These are phyloP conservation scores for Andrena flavipes DNA, from an alignment of 2,888 invertebrate species.

Conservation along the genomic window DNA sequence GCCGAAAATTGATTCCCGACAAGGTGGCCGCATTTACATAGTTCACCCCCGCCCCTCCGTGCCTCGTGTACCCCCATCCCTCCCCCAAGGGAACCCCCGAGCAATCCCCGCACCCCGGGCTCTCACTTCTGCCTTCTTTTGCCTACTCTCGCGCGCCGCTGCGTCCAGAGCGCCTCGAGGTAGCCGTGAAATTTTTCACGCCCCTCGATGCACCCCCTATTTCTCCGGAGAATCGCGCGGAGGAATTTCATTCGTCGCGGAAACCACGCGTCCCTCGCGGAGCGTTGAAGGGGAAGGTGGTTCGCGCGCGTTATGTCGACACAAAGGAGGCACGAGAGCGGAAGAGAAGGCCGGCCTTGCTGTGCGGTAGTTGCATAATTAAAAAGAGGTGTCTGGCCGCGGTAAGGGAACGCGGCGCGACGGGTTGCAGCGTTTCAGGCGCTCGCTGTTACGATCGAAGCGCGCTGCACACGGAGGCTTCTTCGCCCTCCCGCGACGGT, in stretches of 20 bases:
- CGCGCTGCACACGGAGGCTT: not conserved
- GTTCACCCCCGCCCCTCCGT: conserved; percentile 45
- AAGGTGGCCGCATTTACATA: conserved; percentile 76
- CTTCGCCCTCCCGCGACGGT: too few species aligned
- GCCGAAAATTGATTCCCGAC: conserved; percentile 79
- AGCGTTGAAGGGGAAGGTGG: not conserved
- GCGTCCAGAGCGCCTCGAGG: conserved; percentile 11
- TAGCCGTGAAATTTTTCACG: not conserved
- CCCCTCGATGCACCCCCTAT: not conserved
- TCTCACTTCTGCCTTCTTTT: conserved; percentile 41
- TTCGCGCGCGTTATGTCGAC: conserved; percentile 35
- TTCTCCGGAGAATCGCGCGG: not conserved
- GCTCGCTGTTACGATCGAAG: conserved; percentile 25
- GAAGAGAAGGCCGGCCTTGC: conserved; percentile 26
- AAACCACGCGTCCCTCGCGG: not conserved
- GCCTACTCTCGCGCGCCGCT: conserved; percentile 23
- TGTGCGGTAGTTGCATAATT: conserved; percentile 42
- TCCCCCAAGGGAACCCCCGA: not conserved
- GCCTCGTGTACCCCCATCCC: not conserved
- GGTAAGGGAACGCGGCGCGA: conserved; percentile 4
- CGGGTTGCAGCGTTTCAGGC: not conserved
- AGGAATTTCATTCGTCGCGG: not conserved
- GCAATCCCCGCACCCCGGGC: conserved; percentile 33
- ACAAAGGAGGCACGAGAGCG: conserved; percentile 37
- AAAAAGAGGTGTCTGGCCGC: conserved; percentile 33